These are phyloP conservation scores for Latheticus oryzae DNA, from an alignment of 2,888 invertebrate species.

Conservation along the genomic window DNA sequence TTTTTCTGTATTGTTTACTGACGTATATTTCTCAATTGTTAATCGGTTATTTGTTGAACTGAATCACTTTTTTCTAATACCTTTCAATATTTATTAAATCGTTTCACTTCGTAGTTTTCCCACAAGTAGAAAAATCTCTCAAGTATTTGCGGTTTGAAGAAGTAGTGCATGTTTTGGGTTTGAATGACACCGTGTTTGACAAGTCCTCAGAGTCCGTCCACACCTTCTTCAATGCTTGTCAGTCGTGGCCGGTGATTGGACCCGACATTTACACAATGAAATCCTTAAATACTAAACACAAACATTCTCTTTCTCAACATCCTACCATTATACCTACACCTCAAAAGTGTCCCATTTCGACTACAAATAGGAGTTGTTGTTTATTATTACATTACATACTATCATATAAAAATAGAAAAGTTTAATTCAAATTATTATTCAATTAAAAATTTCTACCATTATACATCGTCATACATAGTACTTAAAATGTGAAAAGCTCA, in stretches of 20 bases:
- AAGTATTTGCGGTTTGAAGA: slow-evolving; percentile 39
- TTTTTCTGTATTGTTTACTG: no score
- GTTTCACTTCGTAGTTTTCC: no score
- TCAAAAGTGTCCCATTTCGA: slow-evolving; percentile 2
- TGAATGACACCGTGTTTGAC: slow-evolving; percentile 64
- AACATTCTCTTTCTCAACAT: slow-evolving; percentile 44
- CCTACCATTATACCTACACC: slow-evolving; percentile 13
- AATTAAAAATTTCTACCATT: not conserved
- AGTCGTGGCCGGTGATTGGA: slow-evolving; percentile 60
- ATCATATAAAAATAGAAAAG: no score
- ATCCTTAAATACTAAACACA: slow-evolving; percentile 49
- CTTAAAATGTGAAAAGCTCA: slow-evolving; percentile 9
- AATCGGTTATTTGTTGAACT: no score
- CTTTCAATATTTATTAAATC: not conserved
- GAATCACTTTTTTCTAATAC: no score
- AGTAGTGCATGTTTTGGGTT: slow-evolving; percentile 36
- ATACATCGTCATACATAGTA: not conserved
- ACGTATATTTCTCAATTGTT: no score
- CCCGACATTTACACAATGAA: slow-evolving; percentile 59
- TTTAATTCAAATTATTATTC: no score
- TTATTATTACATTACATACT: no score
- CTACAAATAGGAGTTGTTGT: no score
- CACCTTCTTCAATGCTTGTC: slow-evolving; percentile 63
- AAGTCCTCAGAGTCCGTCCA: slow-evolving; percentile 62
- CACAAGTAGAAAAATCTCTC: slow-evolving; percentile 21